A percentile compares a stretch with the other conserved stretches of the same genome.
These are phyloP conservation scores for Popillia japonica DNA, from an alignment of 1,140 invertebrate genomes.

Conservation along the genomic window DNA sequence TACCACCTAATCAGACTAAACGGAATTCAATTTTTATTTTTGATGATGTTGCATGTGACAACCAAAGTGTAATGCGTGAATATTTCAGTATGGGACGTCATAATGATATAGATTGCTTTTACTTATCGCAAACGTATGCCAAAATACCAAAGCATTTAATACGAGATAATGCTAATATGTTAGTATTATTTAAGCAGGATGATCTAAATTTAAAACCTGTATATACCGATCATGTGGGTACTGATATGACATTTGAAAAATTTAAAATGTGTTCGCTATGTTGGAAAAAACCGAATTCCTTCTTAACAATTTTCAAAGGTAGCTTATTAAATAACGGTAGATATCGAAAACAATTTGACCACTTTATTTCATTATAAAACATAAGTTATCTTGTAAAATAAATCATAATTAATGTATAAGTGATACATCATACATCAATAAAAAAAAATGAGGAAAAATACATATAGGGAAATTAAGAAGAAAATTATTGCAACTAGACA, in stretches of 20 bases:
- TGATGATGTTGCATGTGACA: constrained; percentile 59
- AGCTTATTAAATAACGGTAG: constrained; percentile 50
- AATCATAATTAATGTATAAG: neutral
- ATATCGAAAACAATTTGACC: constrained; percentile 55
- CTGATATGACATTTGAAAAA: constrained; percentile 55
- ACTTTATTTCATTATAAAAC: constrained; percentile 39
- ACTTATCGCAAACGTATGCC: constrained; percentile 59
- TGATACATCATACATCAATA: neutral
- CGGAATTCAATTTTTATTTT: constrained; percentile 53
- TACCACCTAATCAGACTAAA: neutral
- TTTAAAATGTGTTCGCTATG: constrained; percentile 56
- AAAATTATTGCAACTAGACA: constrained; percentile 4
- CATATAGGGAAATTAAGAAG: neutral
- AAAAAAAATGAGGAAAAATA: neutral
- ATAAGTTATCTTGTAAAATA: neutral
- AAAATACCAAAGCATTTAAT: constrained; percentile 60
- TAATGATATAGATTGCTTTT: constrained; percentile 53
- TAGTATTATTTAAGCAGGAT: constrained; percentile 61
- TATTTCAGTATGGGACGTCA: constrained; percentile 60
- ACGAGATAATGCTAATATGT: constrained; percentile 59
- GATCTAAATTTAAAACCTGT: constrained; percentile 59
- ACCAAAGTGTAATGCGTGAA: constrained; percentile 55
- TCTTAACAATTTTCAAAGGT: constrained; percentile 56
- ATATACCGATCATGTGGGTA: constrained; percentile 56
- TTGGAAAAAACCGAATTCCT: constrained; percentile 52